Evolutionary conservation across 2,888 invertebrate species (phyloP), one percentile per base, ranked within the genome.

Genomic region (Diplolepis rosae): DNA sequence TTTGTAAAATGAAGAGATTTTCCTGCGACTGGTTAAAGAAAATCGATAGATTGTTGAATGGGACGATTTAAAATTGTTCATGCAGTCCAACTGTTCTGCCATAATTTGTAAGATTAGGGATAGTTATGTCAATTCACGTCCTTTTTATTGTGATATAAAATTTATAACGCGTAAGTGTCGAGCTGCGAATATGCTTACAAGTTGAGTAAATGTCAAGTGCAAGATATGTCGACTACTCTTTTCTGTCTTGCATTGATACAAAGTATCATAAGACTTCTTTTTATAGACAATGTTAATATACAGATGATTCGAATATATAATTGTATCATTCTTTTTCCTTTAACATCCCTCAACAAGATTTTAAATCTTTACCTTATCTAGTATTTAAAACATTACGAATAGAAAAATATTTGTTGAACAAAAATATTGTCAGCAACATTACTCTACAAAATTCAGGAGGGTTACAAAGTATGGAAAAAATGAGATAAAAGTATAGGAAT

Each of bases 81-180:
- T 42, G 27, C 56, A 70, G 65, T 48, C 69, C 69, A 42, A 22
- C 48, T 42, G 77, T 76, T 71, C 74, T 79, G 74, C 71, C 76
- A 73, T 76, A 76, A 70, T 65, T 68, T 71, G 32, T 32, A 70
- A 76, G 66, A 51, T 71, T 73, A 71, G 73, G 71, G 70, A 51
- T 75, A 68, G 54, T 72, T 74, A 73, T 74, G 61, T 56, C 32
- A 35, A 72, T 70, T 77, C 79, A 80, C 80, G 81, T 81, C 80
- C 81, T 76, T 82, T 79, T 82, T 78, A 82, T 82, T 83, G 83
- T 82, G 82, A 83, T 82, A 82, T 72, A 69, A 75, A 73, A 68
- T 42, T 61, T 61, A 5, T 39, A 39, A 6, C 45, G 18, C 18
- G 15, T 6, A 6, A 78, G 67, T 66, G 72, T 73, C 70, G 66